Percentiles rank a stretch among this genome's conserved stretches.
phyloP scores from a whole-genome alignment of 2,113 vertebrate genomes.

The Phodopus roborovskii region DNA sequence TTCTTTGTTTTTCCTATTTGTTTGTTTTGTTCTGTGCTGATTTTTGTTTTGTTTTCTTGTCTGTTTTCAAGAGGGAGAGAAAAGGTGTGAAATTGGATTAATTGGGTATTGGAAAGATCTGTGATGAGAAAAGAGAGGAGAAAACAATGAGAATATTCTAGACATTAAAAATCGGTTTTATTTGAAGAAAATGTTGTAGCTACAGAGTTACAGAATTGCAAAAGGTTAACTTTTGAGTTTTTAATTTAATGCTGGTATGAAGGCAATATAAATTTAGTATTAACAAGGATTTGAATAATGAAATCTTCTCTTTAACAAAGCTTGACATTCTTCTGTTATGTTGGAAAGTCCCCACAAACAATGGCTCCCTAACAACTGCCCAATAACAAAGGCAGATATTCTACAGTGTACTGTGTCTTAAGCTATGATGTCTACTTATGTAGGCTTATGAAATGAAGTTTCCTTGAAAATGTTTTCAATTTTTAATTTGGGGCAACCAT shows the following conservation, averaged over 20 bases:
- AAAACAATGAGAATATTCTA: not conserved
- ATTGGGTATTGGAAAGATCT: not conserved
- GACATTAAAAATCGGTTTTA: not conserved
- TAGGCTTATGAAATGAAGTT: not conserved
- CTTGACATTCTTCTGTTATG: no score
- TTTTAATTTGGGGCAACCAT: not conserved
- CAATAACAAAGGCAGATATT: not conserved
- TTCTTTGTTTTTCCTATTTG: not conserved
- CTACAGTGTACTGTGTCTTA: not conserved
- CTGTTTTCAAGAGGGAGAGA: not conserved
- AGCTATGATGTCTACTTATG: not conserved
- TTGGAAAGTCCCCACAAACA: not conserved
- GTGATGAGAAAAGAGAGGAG: not conserved
- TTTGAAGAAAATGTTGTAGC: not conserved
- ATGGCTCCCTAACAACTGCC: not conserved
- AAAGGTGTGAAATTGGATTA: not conserved
- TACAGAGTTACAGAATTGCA: not conserved
- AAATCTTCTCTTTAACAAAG: not conserved
- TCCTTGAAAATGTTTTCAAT: not conserved
- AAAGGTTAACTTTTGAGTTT: not conserved
- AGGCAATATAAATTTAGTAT: not conserved
- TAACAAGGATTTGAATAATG: not conserved
- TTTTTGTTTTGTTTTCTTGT: not conserved
- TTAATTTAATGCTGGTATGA: not conserved
- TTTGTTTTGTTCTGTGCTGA: not conserved